Evolutionary conservation across 37 sponge, comb jelly and placozoan species (phyloP).

Genomic region (Agelas oroides): DNA sequence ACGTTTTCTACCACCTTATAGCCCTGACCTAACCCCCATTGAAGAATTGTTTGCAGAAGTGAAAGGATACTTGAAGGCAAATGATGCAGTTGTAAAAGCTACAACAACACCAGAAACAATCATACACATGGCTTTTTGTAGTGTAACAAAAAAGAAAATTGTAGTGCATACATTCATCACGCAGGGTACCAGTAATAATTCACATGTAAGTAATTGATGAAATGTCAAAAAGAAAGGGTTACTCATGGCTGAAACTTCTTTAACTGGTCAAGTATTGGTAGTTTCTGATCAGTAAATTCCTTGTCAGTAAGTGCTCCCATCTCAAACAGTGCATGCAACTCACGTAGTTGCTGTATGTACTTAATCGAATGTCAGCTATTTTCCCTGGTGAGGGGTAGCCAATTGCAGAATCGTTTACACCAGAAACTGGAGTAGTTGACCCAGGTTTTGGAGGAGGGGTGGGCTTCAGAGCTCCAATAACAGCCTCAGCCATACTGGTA

Average conservation of each 20-base stretch:
- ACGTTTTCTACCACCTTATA: not conserved
- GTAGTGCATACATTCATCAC: not conserved
- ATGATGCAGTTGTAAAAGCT: not conserved
- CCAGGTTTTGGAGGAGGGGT: too few relatives aligned
- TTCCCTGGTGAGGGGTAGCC: not conserved
- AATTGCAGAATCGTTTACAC: not conserved
- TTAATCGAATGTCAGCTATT: not conserved
- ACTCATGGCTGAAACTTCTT: too few relatives aligned
- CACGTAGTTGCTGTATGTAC: not conserved
- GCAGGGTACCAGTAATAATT: not conserved
- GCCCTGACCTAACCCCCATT: not conserved
- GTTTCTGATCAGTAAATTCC: not conserved
- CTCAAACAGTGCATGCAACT: not conserved
- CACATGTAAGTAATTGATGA: not conserved
- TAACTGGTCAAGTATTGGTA: not conserved
- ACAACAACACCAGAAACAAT: not conserved
- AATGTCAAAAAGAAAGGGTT: too few relatives aligned
- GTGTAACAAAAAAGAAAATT: not conserved
- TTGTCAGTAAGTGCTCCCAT: too few relatives aligned
- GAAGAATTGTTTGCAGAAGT: conserved; percentile 1
- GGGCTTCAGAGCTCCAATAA: not conserved
- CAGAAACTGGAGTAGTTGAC: not conserved
- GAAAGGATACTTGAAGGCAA: not conserved
- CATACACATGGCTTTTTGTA: not conserved
- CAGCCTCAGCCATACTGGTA: not conserved